Percentiles rank a stretch among this genome's conserved stretches.
Evolutionary conservation across 1,140 invertebrate species (phyloP).

Genomic region (Euschistus heros): DNA sequence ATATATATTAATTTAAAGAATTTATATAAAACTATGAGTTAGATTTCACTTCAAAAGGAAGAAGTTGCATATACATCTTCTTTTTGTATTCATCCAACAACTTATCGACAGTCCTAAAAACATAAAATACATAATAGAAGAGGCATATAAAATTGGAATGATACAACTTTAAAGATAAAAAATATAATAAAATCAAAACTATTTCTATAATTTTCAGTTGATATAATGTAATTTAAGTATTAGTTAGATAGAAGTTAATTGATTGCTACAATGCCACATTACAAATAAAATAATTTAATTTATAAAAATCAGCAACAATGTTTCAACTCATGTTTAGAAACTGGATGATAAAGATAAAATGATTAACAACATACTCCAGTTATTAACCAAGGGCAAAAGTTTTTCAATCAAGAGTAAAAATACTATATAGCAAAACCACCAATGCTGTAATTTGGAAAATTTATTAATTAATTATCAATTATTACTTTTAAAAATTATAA

Average conservation of each 20-base stretch:
- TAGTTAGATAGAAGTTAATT: not conserved
- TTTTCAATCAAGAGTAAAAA: too few species aligned
- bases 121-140: not conserved
- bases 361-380: too few species aligned
- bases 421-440: too few species aligned
- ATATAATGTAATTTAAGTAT: slow-evolving; percentile 13
- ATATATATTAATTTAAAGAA: too few species aligned
- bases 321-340: too few species aligned
- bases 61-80: slow-evolving; percentile 36
- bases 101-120: slow-evolving; percentile 33
- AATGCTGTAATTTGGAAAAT: too few species aligned
- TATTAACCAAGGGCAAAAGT: not conserved
- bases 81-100: slow-evolving; percentile 35
- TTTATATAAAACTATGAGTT: too few species aligned
- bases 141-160: too few species aligned
- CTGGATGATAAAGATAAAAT: too few species aligned
- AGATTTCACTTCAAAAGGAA: not conserved
- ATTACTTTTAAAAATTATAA: not conserved
- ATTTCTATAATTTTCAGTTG: not conserved
- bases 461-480: not conserved
- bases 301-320: too few species aligned
- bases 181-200: slow-evolving; percentile 9
- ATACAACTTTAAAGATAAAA: not conserved
- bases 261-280: slow-evolving; percentile 25
- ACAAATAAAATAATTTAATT: not conserved